A percentile compares a stretch with the other conserved stretches of the same genome.
Evolutionary conservation across 2,113 vertebrate genomes (phyloP).

Genomic region (Ranitomeya variabilis): DNA sequence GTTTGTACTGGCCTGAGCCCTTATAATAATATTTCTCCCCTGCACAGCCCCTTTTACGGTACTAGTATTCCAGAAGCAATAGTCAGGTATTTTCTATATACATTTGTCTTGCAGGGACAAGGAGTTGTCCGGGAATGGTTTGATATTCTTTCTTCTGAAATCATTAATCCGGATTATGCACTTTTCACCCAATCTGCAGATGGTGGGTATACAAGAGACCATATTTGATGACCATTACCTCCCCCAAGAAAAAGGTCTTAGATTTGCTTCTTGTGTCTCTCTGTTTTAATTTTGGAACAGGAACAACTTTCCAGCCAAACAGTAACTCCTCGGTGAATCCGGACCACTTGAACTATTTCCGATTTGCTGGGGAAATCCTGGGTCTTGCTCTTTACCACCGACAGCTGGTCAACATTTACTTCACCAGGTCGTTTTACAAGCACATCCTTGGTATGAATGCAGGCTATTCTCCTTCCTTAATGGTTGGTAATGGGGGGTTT

Average conservation of each 20-base stretch:
- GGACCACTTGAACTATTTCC: slow-evolving; percentile 96
- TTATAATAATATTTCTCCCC: no score
- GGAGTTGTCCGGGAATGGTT: slow-evolving; percentile 99
- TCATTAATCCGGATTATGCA: slow-evolving; percentile 97
- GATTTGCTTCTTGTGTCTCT: neutral
- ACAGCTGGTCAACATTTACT: slow-evolving; percentile 97
- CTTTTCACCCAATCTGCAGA: slow-evolving; percentile 98
- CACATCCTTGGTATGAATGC: slow-evolving; percentile 90
- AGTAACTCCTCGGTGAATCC: slow-evolving; percentile 98
- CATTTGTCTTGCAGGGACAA: slow-evolving; percentile 80
- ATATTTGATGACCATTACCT: neutral
- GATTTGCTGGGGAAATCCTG: slow-evolving; percentile 93
- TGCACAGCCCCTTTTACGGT: no score
- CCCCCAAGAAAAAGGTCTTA: neutral
- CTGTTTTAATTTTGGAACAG: slow-evolving; percentile 66
- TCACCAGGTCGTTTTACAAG: slow-evolving; percentile 98
- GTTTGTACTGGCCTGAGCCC: no score
- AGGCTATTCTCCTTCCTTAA: neutral
- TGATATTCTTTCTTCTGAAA: slow-evolving; percentile 97
- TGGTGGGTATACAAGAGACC: slow-evolving; percentile 74
- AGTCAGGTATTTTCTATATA: neutral
- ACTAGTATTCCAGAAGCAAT: no score
- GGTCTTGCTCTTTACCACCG: slow-evolving; percentile 94
- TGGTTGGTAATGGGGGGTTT: neutral
- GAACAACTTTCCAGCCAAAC: slow-evolving; percentile 98